Base-by-base conservation (phyloP, 2,888 invertebrate species). In the Cheiracanthium punctorium region DNA sequence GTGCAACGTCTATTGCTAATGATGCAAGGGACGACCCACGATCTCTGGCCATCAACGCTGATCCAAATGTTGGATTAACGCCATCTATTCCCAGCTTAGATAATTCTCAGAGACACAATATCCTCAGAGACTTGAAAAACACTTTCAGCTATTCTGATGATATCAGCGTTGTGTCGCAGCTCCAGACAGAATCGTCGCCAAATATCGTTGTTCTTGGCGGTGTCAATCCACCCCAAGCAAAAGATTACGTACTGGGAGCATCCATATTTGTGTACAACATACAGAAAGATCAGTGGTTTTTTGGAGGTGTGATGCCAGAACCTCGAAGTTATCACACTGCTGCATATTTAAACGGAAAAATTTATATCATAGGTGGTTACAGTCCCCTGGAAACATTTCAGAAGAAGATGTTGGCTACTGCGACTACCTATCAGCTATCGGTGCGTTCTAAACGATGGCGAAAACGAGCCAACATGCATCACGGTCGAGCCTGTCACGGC, bases 401-500 rank as follows among this genome's bases (percentile, higher is more conserved):
- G 48, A 74, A 75, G 0, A 73, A 82, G 29, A 87, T 87, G 87
- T 17, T 74, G 2, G 24, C 87, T 14, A 82, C 87, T 24, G 65
- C 48, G 20, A 82, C 28, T 20, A 72, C 65, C 0, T 82, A 73
- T 24, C 82, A 82, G 28, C 24, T 87, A 4, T 70, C 82, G 1
- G 70, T 87, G 8, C 77, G 87, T 0, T 82, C 87, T 5, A 79
- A 82, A 67, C 48, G 87, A 0, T 87, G 87, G 87, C 72, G 87
- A 65, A 82, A 37, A 24, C 76, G 79, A 64, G 79, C 82, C 1
- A 77, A 87, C 28, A 87, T 87, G 87, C 79, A 79, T 30, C 82
- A 87, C 14, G 70, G 79, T 0, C 48, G 87, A 71, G 82, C 87
- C 0, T 87, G 87, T 33, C 87, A 87, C 28, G 87, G 67, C 32